These are phyloP conservation scores for Chionis minor DNA, from an alignment of 2,113 vertebrate genomes.

Conservation along the genomic window DNA sequence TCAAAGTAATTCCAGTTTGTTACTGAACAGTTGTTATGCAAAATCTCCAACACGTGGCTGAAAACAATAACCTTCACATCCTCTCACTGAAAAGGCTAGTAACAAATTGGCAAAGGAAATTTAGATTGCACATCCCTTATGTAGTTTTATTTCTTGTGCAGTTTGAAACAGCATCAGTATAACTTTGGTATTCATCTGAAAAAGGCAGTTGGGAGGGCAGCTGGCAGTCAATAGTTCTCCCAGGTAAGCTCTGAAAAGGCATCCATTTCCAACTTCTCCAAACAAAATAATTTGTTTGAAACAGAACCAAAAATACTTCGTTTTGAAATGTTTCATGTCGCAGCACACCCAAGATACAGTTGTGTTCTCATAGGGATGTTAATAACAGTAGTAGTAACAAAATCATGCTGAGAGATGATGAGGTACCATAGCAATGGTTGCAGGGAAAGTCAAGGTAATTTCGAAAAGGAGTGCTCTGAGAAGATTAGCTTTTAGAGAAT, in stretches of 20 bases:
- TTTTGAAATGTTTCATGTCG: neutral
- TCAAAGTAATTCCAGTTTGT: neutral
- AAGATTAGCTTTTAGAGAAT: neutral
- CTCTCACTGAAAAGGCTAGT: neutral
- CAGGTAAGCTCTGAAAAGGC: neutral
- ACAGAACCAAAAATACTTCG: neutral
- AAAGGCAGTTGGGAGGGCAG: neutral
- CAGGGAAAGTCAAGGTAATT: neutral
- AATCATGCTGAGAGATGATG: neutral
- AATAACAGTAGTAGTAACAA: neutral
- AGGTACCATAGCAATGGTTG: neutral
- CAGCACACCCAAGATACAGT: neutral
- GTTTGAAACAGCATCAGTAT: neutral
- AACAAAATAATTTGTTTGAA: neutral
- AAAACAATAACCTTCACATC: neutral
- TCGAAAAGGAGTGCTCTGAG: neutral
- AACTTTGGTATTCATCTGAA: constrained; percentile 47
- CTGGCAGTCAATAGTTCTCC: neutral
- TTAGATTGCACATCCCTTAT: constrained; percentile 27
- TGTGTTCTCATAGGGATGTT: neutral
- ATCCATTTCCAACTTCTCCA: neutral
- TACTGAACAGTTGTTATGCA: neutral
- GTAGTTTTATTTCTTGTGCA: constrained; percentile 3
- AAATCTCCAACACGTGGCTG: neutral
- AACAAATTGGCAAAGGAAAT: neutral